A percentile compares a stretch with the other conserved stretches of the same genome.
Evolutionary conservation across 2,113 vertebrate species (phyloP).

Genomic region (Onychostruthus taczanowskii): DNA sequence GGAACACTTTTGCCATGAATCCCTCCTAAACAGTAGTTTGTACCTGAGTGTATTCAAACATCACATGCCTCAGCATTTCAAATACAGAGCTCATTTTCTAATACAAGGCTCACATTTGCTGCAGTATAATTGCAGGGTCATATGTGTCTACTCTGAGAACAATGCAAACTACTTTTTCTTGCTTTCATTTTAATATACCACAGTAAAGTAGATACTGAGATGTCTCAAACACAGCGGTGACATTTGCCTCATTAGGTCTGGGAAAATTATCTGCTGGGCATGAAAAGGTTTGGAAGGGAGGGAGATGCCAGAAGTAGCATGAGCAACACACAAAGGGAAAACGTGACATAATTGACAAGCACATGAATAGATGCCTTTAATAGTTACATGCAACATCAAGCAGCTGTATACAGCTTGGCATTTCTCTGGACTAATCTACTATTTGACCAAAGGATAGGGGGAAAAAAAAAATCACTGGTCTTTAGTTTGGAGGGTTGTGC

Average conservation of each 20-base stretch:
- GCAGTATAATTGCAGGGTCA: not conserved
- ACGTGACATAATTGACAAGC: not conserved
- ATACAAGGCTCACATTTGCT: not conserved
- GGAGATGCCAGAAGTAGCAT: not conserved
- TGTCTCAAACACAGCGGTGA: accelerated
- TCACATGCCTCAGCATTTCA: not conserved
- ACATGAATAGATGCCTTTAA: not conserved
- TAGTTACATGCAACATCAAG: not conserved
- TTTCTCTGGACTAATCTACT: not conserved
- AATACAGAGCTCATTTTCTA: not conserved
- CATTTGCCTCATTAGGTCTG: not conserved
- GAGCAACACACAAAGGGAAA: not conserved
- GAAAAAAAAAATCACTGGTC: accelerated
- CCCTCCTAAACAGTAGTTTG: not conserved
- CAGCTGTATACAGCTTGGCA: not conserved
- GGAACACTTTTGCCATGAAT: not conserved
- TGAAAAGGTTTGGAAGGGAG: not conserved
- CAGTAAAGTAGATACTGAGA: not conserved
- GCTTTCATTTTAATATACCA: not conserved
- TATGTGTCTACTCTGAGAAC: not conserved
- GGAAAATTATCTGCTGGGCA: not conserved
- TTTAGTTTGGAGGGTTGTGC: not conserved
- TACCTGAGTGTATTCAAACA: not conserved
- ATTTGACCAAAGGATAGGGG: not conserved
- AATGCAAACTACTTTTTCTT: not conserved